A percentile compares a stretch with the other conserved stretches of the same genome.
These are phyloP conservation scores for Aphaenogaster floridana DNA, from an alignment of 1,140 invertebrate species.

Conservation along the genomic window DNA sequence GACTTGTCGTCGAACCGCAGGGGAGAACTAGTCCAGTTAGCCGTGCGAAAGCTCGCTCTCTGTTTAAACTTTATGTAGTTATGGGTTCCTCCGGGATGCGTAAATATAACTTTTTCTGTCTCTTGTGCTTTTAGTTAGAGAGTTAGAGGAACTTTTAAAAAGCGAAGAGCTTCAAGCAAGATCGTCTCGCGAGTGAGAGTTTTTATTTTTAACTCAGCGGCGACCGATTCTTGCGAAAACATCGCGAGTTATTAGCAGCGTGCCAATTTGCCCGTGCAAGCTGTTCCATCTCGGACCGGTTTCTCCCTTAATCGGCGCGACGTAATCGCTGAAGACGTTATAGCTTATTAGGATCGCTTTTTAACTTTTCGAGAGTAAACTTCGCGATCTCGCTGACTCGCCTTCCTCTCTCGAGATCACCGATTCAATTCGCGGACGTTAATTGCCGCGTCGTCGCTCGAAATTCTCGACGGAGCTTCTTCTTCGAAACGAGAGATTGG, in stretches of 20 bases:
- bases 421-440: constrained; percentile 53
- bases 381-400: background rate
- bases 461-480: constrained; percentile 28
- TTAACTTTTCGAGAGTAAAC: constrained; percentile 9
- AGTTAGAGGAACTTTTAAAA: constrained; percentile 15
- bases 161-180: background rate
- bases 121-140: background rate
- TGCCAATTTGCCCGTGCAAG: background rate
- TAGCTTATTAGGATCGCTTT: constrained; percentile 3
- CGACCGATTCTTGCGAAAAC: constrained; percentile 6
- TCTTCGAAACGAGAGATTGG: constrained; percentile 10
- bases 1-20: constrained; percentile 28
- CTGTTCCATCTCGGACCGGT: background rate
- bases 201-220: background rate
- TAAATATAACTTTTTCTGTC: constrained; percentile 54
- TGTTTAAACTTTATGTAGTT: constrained; percentile 42
- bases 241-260: constrained; percentile 37
- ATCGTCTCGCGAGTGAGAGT: background rate
- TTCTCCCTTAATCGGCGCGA: constrained; percentile 17
- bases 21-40: constrained; percentile 22
- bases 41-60: background rate
- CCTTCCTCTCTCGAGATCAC: constrained; percentile 14
- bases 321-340: background rate
- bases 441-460: constrained; percentile 31
- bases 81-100: constrained; percentile 7